Evolutionary conservation across 2,113 vertebrate genomes (phyloP).

Genomic region (Telmatochromis brachygnathus): DNA sequence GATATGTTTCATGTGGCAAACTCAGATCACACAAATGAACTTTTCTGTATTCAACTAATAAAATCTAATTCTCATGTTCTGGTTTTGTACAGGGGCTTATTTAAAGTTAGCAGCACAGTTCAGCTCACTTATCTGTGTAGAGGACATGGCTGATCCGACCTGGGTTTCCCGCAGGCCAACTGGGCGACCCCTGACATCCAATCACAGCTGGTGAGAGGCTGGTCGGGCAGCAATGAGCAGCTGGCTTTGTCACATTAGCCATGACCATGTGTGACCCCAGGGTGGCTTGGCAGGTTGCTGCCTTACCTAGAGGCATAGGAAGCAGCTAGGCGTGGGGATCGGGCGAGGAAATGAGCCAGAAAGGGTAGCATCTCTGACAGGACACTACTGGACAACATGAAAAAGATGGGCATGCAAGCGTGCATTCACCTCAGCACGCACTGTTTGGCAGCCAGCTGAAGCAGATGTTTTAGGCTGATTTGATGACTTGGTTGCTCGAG

Average conservation of each 20-base stretch:
- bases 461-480: constrained; percentile 51
- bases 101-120: constrained; percentile 5
- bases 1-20: not conserved
- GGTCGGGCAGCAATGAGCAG: constrained; percentile 38
- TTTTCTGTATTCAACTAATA: not conserved
- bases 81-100: not conserved
- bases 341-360: constrained; percentile 22
- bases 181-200: constrained; percentile 45
- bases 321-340: not conserved
- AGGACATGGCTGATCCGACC: constrained; percentile 1
- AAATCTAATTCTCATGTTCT: not conserved
- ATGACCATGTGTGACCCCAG: constrained; percentile 31
- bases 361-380: not conserved
- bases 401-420: not conserved
- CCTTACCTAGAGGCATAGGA: not conserved
- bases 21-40: not conserved
- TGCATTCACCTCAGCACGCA: not conserved
- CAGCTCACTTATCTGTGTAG: constrained; percentile 5
- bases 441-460: constrained; percentile 3
- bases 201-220: constrained; percentile 46
- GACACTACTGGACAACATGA: not conserved
- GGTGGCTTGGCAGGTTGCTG: constrained; percentile 16
- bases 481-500: not conserved
- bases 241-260: constrained; percentile 58
- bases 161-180: not conserved